Percentiles rank a stretch among this genome's conserved stretches.
Evolutionary conservation across 2,888 invertebrate genomes (phyloP).

Genomic region (Nephrotoma flavescens): DNA sequence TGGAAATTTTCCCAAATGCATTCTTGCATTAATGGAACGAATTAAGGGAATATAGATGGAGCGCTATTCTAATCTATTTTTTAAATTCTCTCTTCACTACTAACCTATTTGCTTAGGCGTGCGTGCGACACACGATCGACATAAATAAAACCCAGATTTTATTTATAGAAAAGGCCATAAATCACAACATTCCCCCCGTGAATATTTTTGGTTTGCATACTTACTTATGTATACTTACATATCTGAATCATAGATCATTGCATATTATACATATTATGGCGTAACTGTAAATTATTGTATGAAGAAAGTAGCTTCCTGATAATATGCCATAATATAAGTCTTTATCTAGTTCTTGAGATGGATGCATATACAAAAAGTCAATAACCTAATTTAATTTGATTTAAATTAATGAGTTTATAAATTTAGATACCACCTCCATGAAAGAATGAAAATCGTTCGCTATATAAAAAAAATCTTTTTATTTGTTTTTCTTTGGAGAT

Average conservation of each 20-base stretch:
- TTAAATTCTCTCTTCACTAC: neutral
- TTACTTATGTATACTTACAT: too few species aligned
- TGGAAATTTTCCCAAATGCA: neutral
- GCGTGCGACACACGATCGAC: neutral
- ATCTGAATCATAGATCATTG: neutral
- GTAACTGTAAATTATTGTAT: neutral
- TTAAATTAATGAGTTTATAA: neutral
- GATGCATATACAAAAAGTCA: neutral
- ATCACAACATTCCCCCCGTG: neutral
- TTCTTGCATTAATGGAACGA: neutral
- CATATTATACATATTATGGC: neutral
- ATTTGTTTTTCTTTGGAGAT: neutral
- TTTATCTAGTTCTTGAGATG: neutral
- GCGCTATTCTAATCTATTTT: neutral
- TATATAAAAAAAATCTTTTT: neutral
- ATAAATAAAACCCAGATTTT: neutral
- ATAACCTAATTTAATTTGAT: neutral
- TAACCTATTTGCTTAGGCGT: neutral
- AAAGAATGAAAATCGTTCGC: neutral
- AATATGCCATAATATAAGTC: neutral
- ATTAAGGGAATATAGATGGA: neutral
- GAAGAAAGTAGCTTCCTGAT: neutral
- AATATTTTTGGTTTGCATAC: neutral
- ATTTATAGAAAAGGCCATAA: neutral
- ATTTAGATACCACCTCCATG: neutral